Evolutionary conservation across 2,113 vertebrate species (phyloP), one percentile per base, ranked within the genome.

Genomic region (Rallus limicola): DNA sequence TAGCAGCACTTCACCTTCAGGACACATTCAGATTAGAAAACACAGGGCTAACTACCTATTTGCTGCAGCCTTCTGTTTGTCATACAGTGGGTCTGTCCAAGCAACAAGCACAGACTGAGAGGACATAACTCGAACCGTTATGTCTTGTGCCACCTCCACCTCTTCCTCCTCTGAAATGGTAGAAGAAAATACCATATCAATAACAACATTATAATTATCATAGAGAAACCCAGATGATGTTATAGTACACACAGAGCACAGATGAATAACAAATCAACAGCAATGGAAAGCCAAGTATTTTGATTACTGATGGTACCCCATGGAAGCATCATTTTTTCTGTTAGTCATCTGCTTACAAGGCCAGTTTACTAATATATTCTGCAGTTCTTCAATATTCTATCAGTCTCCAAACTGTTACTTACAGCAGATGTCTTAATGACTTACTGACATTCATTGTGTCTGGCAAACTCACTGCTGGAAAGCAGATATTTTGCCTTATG

Each of bases 91-190:
- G 91, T 99, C 99, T 65, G 99, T 96, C 99, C 99, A 99, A 76
- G 99, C 94, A 46, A 99, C 99, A 1, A 99, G 98, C 83, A 99
- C 99, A 8, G 99, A 99, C 76, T 99, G 99, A n/a, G 99, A 98
- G 16, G 99, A 99, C 97, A 99, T 98, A 52, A 99, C 99, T 44
- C 99, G 98, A 90, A 99, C 99, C 28, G 97, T 98, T 93, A 99
- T 94, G 93, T 99, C 99, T 95, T 97, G 97, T 14, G 98, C 98
- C 67, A 98, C 97, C 29, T 99, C 98, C 83, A 99, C 85, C 44
- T 98, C 98, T 24, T 98, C 98, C 50, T 98, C 98, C 79, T 99
- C 99, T 99, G 97, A 96, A 97, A 98, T 14, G 17, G 93, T 50
- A 98, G 65, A 21, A 40, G 40, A 93, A 46, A 88, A 89, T 3